These are phyloP conservation scores for Lottia scabra DNA, from an alignment of 2,888 invertebrate genomes.

Conservation along the genomic window DNA sequence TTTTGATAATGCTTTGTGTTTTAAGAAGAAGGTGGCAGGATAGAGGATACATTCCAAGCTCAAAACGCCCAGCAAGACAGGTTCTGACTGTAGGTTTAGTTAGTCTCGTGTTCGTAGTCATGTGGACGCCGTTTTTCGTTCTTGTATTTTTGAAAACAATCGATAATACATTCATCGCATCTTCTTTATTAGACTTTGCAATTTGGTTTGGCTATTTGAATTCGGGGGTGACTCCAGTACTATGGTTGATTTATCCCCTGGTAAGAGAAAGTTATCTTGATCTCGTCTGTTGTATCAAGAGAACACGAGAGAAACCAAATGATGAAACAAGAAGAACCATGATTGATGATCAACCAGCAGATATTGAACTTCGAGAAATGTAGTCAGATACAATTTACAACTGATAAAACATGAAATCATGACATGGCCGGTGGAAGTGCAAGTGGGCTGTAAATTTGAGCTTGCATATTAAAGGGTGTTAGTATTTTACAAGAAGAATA, in stretches of 20 bases:
- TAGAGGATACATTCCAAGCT: neutral
- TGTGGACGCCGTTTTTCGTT: slow-evolving; percentile 20
- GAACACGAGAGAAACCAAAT: neutral
- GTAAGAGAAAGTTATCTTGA: slow-evolving; percentile 19
- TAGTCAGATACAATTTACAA: too few species aligned
- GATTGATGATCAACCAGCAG: neutral
- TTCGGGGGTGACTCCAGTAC: slow-evolving; percentile 25
- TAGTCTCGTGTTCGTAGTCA: slow-evolving; percentile 13
- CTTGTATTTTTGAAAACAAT: slow-evolving; percentile 1
- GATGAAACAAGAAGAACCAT: slow-evolving; percentile 1
- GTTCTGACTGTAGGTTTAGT: slow-evolving; percentile 12
- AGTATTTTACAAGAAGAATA: too few species aligned
- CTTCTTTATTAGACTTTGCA: neutral
- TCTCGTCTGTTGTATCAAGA: slow-evolving; percentile 19
- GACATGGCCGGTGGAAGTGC: too few species aligned
- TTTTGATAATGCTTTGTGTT: slow-evolving; percentile 13
- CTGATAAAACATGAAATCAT: too few species aligned
- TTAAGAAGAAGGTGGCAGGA: slow-evolving; percentile 7
- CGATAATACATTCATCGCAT: slow-evolving; percentile 1
- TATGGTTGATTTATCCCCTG: slow-evolving; percentile 28
- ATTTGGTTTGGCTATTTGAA: slow-evolving; percentile 14
- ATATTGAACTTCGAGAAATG: neutral
- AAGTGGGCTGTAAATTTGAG: too few species aligned
- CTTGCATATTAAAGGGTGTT: too few species aligned
- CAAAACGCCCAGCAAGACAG: slow-evolving; percentile 7